Evolutionary conservation across 2,797 vertebrate species (phyloP).

Genomic region (Gallinago nigripennis): DNA sequence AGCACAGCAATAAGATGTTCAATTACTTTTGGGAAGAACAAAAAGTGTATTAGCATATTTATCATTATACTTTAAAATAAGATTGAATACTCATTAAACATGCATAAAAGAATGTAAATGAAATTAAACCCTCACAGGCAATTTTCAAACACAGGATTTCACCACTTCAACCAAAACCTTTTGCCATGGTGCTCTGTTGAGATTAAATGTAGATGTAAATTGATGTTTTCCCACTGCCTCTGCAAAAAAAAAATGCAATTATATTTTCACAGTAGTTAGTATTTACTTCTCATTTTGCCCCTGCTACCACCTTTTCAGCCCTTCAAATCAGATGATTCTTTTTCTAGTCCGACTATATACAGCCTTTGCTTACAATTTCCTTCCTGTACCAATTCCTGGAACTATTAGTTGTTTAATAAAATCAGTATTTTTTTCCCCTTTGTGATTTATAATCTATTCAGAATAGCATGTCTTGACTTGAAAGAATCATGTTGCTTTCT

Average conservation of each 20-base stretch:
- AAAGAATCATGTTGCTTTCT: neutral
- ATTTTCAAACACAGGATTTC: conserved; percentile 29
- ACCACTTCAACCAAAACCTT: conserved; percentile 29
- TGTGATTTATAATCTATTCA: neutral
- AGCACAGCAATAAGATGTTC: conserved; percentile 36
- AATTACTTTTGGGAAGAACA: conserved; percentile 40
- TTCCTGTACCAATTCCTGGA: neutral
- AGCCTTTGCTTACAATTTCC: neutral
- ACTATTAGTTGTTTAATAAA: neutral
- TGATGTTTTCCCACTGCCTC: neutral
- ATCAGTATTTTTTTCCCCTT: neutral
- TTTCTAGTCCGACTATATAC: neutral
- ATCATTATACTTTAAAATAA: conserved; percentile 70
- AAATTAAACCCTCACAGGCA: conserved; percentile 33
- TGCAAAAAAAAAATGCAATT: neutral
- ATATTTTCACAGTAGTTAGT: neutral
- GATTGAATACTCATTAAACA: conserved; percentile 43
- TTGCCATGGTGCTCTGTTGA: neutral
- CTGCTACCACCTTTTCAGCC: neutral
- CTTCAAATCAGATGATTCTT: neutral
- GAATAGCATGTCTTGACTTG: neutral
- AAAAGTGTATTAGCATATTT: conserved; percentile 64
- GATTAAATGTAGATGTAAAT: neutral
- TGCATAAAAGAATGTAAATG: conserved; percentile 50
- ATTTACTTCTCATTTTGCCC: neutral